Evolutionary conservation across 2,797 vertebrate genomes (phyloP), one percentile per base, ranked within the genome.

Genomic region (Geotrypetes seraphini): DNA sequence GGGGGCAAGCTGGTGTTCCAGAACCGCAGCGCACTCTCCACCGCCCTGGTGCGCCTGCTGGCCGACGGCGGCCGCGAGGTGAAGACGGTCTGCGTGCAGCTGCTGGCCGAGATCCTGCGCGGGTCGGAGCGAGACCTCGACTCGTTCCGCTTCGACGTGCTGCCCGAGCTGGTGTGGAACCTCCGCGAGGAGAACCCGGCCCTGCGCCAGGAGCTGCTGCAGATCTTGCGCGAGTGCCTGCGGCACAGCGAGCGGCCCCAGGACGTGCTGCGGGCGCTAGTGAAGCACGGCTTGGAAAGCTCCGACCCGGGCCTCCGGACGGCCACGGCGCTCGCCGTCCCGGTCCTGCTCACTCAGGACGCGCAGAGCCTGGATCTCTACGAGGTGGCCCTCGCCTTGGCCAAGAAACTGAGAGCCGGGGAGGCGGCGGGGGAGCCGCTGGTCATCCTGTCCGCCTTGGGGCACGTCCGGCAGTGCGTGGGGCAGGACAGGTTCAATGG

Each of bases 401-500:
- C 62, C 19, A 41, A 61, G 17, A 60, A 63, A 14, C 53, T 71
- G 22, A 45, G 40, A 5, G 35, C 34, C 10, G 12, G 14, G 26
- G 31, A 28, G 49, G 52, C 22, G 44, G 48, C 44, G 28, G 61
- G 65, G 25, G 65, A 66, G 36, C 41, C 57, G 1, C 50, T 63
- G 22, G 36, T 47, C 8, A 61, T 64, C 7, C 71, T 65, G 39
- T 39, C 47, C 10, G 44, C 63, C 2, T 54, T 64, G 32, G 55
- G 57, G 5, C 56, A 56, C 20, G 67, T 69, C 13, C 50, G 56
- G 21, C 50, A 57, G 28, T 49, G 43, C 13, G 55, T 68, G 28
- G 67, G 70, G n/a, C 54, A 47, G 24, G 59, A 67, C 35, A 46
- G 38, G 10, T 66, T 70, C 51, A 53, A 58, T 1, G 54, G 59